Evolutionary conservation across 2,888 invertebrate genomes (phyloP).

Genomic region (Leucoma salicis): DNA sequence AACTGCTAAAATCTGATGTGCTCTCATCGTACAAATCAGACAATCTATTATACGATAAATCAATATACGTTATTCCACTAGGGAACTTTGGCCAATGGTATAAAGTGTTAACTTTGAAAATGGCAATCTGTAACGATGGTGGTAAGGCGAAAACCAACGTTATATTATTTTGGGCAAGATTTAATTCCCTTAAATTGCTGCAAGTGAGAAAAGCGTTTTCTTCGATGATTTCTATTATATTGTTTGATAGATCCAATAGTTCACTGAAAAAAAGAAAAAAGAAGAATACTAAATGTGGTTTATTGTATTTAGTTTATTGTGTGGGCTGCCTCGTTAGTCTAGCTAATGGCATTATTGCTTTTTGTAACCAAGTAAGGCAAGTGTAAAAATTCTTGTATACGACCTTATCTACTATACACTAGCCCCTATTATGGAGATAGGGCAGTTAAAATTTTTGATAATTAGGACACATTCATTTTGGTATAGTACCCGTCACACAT

Average conservation of each 20-base stretch:
- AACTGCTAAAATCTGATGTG: slow-evolving; percentile 52
- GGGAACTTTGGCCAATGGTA: slow-evolving; percentile 73
- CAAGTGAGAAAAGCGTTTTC: slow-evolving; percentile 61
- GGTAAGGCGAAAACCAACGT: slow-evolving; percentile 66
- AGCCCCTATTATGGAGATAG: too few species aligned
- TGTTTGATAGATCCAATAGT: slow-evolving; percentile 70
- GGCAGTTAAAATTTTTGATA: too few species aligned
- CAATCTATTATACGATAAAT: slow-evolving; percentile 68
- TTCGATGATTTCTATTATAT: slow-evolving; percentile 70
- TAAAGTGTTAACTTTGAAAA: slow-evolving; percentile 64
- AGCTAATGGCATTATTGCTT: too few species aligned
- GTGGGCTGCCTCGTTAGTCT: too few species aligned
- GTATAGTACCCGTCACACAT: too few species aligned
- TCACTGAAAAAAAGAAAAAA: slow-evolving; percentile 53
- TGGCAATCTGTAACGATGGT: slow-evolving; percentile 60
- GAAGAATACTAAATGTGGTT: neutral
- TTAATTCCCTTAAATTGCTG: slow-evolving; percentile 63
- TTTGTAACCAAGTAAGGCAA: too few species aligned
- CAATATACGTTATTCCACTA: slow-evolving; percentile 63
- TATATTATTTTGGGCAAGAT: slow-evolving; percentile 74
- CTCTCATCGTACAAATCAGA: slow-evolving; percentile 62
- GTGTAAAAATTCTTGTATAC: too few species aligned
- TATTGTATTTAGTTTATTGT: too few species aligned
- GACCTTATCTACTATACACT: too few species aligned
- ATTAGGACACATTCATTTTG: too few species aligned